Base-by-base conservation (phyloP, 2,888 invertebrate species). In the Parnassius glacialis region DNA sequence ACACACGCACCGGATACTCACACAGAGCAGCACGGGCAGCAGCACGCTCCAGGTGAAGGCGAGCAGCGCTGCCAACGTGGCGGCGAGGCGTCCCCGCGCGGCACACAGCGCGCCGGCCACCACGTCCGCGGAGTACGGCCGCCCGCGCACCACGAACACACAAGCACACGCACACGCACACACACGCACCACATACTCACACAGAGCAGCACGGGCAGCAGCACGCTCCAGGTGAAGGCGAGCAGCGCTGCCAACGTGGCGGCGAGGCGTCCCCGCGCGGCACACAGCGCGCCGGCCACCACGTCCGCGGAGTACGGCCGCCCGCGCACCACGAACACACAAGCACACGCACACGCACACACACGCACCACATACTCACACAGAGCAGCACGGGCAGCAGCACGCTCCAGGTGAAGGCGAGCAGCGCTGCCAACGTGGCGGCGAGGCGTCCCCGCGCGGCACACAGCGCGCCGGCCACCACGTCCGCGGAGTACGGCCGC, bases 331-430 rank as follows among this genome's bases (percentile, higher is more conserved):
- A 96, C 94, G 81, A 97, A 96, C 65, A 97, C 95, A 12, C 96
- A 97, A 69, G 94, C 93, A 25, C 25, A 12, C 45, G 25, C 25
- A 25, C 25, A 25, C 25, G 25, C 25, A 25, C 5, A 25, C 25
- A 25, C 25, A 2, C 25, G 5, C 25, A 25, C 25, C 25, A 25
- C 2, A 25, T 25, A 25, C 25, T 25, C 25, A 25, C 25, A 16
- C 16, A 16, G 16, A 25, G 25, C 25, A 25, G 25, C 25, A 25
- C 25, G 25, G 25, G 25, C 2, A 16, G 16, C 16, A 16, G 16
- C 16, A 97, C 96, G 76, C 96, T 97, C 97, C 97, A 98, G 0
- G 95, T 95, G 78, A 97, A 96, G 5, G 96, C 95, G 25, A 96
- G 83, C 65, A 97, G 84, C 10, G 95, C 94, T 7, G 94, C 95